A percentile compares a stretch with the other conserved stretches of the same genome.
Conservation (phyloP, 2,888 invertebrate species). For the Hirtodrosophila confusa region DNA sequence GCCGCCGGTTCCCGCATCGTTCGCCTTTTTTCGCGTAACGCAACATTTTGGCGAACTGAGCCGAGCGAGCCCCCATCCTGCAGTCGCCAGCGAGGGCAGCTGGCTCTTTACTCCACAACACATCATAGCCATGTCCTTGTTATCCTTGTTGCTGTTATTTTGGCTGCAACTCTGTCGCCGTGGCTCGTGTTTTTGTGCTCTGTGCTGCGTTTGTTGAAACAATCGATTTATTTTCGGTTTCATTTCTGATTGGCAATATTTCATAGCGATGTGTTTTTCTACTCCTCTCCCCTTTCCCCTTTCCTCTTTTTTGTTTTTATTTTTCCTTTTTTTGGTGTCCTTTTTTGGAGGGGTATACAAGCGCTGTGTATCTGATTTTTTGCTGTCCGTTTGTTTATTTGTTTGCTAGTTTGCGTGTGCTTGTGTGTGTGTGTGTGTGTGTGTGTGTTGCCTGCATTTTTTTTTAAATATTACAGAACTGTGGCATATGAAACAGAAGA, state of each 20-base stretch:
- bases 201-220: slow-evolving; percentile 75
- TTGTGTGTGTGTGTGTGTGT: too few species aligned
- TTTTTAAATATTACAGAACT: slow-evolving; percentile 59
- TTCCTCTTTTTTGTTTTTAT: slow-evolving; percentile 18
- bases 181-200: slow-evolving; percentile 50
- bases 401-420: slow-evolving; percentile 43
- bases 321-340: neutral
- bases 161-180: slow-evolving; percentile 59
- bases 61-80: slow-evolving; percentile 8
- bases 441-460: slow-evolving; percentile 33
- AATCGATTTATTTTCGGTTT: slow-evolving; percentile 83
- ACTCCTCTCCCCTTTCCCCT: slow-evolving; percentile 10
- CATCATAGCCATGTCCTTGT: slow-evolving; percentile 44
- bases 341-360: slow-evolving; percentile 23
- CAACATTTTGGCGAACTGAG: slow-evolving; percentile 59
- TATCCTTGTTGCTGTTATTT: slow-evolving; percentile 52
- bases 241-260: slow-evolving; percentile 83
- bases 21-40: slow-evolving; percentile 69
- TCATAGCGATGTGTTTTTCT: slow-evolving; percentile 66
- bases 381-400: slow-evolving; percentile 22
- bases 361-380: slow-evolving; percentile 49
- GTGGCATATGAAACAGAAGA: slow-evolving; percentile 22
- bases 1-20: slow-evolving; percentile 38
- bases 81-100: slow-evolving; percentile 24
- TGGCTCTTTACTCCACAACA: slow-evolving; percentile 54